phyloP scores from a whole-genome alignment of 1,140 invertebrate genomes.

The Daktulosphaira vitifoliae region DNA sequence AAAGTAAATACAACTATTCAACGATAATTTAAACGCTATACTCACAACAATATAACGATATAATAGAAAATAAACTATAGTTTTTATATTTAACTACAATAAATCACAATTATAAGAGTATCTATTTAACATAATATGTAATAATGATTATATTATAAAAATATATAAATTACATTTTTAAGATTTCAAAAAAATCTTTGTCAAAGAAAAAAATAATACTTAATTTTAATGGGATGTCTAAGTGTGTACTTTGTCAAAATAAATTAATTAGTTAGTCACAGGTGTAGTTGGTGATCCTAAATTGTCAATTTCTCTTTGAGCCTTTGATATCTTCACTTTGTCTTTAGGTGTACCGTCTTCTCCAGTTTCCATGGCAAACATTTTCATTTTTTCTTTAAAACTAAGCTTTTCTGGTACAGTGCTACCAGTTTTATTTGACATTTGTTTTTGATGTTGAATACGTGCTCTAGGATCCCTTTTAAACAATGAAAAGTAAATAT shows the following conservation, averaged over 20 bases:
- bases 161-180: neutral
- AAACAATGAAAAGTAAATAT: no score
- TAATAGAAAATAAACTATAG: slow-evolving; percentile 31
- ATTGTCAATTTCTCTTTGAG: slow-evolving; percentile 81
- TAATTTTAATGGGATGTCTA: slow-evolving; percentile 19
- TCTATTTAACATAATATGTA: slow-evolving; percentile 20
- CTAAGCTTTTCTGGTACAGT: slow-evolving; percentile 80
- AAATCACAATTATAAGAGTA: slow-evolving; percentile 27
- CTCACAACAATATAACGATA: slow-evolving; percentile 29
- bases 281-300: slow-evolving; percentile 46
- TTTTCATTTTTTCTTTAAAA: slow-evolving; percentile 94
- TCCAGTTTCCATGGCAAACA: slow-evolving; percentile 89
- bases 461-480: slow-evolving; percentile 71
- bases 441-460: slow-evolving; percentile 60
- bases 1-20: slow-evolving; percentile 20
- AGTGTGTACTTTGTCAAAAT: neutral
- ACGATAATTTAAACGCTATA: slow-evolving; percentile 32
- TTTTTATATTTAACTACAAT: slow-evolving; percentile 31
- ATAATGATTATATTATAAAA: neutral
- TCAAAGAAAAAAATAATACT: slow-evolving; percentile 11
- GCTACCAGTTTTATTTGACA: slow-evolving; percentile 50
- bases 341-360: slow-evolving; percentile 78
- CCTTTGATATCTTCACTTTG: slow-evolving; percentile 86
- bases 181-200: slow-evolving; percentile 4
- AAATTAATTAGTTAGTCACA: slow-evolving; percentile 11